These are phyloP conservation scores for Torymus auratus DNA, from an alignment of 2,888 invertebrate genomes.

Conservation along the genomic window DNA sequence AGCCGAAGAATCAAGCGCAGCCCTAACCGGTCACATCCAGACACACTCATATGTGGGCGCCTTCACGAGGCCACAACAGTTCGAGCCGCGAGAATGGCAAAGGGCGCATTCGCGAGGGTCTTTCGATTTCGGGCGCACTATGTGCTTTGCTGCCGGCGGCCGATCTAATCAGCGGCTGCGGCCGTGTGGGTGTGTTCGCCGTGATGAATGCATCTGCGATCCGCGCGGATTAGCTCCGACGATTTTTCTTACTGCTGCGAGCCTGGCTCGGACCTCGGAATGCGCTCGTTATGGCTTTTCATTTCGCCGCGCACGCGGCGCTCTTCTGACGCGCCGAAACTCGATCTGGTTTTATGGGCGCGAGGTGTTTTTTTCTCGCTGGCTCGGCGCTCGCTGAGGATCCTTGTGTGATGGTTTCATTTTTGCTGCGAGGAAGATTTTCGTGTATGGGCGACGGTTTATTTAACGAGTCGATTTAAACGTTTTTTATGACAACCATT, in stretches of 20 bases:
- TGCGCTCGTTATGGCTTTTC: conserved; percentile 15
- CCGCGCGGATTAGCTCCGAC: conserved; percentile 36
- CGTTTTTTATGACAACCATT: not conserved
- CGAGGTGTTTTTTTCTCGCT: not conserved
- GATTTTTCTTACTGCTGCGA: conserved; percentile 32
- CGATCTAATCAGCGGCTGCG: conserved; percentile 39
- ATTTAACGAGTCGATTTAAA: conserved; percentile 3
- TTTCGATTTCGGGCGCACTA: not conserved
- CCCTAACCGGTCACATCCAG: too few relatives aligned
- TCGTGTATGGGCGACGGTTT: not conserved
- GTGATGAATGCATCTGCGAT: conserved; percentile 42
- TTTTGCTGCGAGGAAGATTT: too few relatives aligned
- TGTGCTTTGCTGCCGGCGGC: conserved; percentile 2
- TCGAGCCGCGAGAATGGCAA: too few relatives aligned
- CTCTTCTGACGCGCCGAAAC: conserved; percentile 12
- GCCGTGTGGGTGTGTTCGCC: conserved; percentile 25
- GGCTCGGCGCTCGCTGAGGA: too few relatives aligned
- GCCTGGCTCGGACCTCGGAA: not conserved
- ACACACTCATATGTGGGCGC: too few relatives aligned
- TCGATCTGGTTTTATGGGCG: conserved; percentile 13
- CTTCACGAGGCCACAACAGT: too few relatives aligned
- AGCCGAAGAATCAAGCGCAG: too few relatives aligned
- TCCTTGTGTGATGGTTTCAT: too few relatives aligned
- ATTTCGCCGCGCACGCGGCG: not conserved
- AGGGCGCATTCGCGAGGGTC: conserved; percentile 7